Evolutionary conservation across 2,113 vertebrate genomes (phyloP), one percentile per base, ranked within the genome.

Genomic region (Gymnarchus niloticus): DNA sequence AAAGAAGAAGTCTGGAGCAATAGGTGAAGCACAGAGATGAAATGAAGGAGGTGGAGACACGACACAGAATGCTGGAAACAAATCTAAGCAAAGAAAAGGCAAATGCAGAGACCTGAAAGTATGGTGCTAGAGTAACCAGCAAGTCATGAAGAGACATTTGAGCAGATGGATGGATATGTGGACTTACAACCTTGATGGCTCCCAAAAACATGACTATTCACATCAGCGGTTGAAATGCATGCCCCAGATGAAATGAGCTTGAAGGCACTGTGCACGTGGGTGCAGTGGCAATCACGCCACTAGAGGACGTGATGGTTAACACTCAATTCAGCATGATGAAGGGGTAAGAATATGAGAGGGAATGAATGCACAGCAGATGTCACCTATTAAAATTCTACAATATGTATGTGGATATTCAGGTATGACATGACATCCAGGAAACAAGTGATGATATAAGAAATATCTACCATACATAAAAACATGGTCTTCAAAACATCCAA

Each of bases 391-490:
- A 59, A 56, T 57, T 28, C 54, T 46, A 83, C 56, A 57, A 44
- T 84, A 84, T 44, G 46, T 84, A 84, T 44, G 46, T 65, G n/a
- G 17, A 28, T 84, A 61, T 48, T 65, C 44, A 48, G 48, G 44
- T n/a, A 19, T 41, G 6, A 46, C 19, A 49, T 81, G 49, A 59
- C 83, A 65, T 65, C 23, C 41, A 25, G 56, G 33, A 25, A 48
- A 46, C 6, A n/a, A 59, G 7, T 28, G 12, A 10, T 28, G 21
- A 59, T 28, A 46, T 61, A 65, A 61, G 3, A 48, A 84, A 59
- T 4, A 44, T 6, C n/a, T 41, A 59, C 19, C 6, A 44, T 44
- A 25, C 57, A 41, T 4, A 9, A 83, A 57, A 83, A 37, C 37
- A 48, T 23, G 41, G 28, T 56, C 81, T 33, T 54, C 25, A 54